These are phyloP conservation scores for Sarcophaga variegata DNA, from an alignment of 2,888 invertebrate genomes.

Conservation along the genomic window DNA sequence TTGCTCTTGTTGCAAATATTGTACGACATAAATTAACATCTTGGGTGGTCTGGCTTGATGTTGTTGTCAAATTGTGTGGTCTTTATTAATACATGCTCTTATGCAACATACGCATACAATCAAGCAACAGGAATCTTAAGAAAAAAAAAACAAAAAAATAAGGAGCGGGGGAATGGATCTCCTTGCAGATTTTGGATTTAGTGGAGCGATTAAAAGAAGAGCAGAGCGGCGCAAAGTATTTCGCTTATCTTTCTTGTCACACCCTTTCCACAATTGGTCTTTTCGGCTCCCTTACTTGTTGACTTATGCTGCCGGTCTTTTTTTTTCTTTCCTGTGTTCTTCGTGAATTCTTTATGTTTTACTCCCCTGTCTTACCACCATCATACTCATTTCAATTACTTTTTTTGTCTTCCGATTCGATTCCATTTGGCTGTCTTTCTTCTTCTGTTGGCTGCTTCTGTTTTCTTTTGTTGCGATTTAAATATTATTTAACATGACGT, in stretches of 20 bases:
- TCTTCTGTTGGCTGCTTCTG: background rate
- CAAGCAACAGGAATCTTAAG: background rate
- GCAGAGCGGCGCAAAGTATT: background rate
- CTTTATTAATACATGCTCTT: slow-evolving; percentile 81
- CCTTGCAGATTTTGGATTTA: background rate
- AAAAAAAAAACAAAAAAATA: background rate
- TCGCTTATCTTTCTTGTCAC: slow-evolving; percentile 41
- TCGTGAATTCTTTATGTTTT: background rate
- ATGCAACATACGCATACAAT: slow-evolving; percentile 10
- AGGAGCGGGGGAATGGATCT: background rate
- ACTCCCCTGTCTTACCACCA: background rate
- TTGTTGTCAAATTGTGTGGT: slow-evolving; percentile 82
- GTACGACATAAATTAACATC: slow-evolving; percentile 71
- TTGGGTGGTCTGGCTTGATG: slow-evolving; percentile 80
- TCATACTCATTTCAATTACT: background rate
- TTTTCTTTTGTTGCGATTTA: slow-evolving; percentile 53
- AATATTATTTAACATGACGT: slow-evolving; percentile 61
- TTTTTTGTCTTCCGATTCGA: background rate
- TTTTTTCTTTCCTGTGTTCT: background rate
- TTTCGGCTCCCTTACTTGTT: slow-evolving; percentile 61
- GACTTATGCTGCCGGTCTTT: slow-evolving; percentile 5
- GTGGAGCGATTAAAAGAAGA: background rate
- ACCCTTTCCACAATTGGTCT: slow-evolving; percentile 63
- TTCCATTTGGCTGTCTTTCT: slow-evolving; percentile 34
- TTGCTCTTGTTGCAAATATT: slow-evolving; percentile 68